Percentiles rank a stretch among this genome's conserved stretches.
Evolutionary conservation across 2,888 invertebrate species (phyloP).

Genomic region (Ennomos fuscantarius): DNA sequence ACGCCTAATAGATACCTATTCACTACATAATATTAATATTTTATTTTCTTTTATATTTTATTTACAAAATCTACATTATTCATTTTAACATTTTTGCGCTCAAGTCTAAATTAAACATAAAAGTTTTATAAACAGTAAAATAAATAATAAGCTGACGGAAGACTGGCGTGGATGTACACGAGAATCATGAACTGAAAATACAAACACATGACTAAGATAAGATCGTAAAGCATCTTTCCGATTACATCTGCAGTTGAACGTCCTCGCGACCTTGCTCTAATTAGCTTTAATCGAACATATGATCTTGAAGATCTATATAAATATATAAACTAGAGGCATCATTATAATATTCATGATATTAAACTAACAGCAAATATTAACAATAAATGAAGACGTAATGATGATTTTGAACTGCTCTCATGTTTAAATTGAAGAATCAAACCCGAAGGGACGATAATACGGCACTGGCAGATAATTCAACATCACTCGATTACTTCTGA

Average conservation of each 20-base stretch:
- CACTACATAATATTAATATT: neutral
- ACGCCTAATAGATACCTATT: no score
- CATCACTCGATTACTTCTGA: constrained; percentile 35
- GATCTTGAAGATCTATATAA: constrained; percentile 14
- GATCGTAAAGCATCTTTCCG: constrained; percentile 34
- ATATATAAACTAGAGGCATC: constrained; percentile 4
- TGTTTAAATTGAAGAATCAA: constrained; percentile 9
- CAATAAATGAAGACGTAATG: constrained; percentile 2
- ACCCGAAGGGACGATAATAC: constrained; percentile 11
- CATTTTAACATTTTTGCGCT: neutral
- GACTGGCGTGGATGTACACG: constrained; percentile 38
- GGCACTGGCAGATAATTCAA: constrained; percentile 15
- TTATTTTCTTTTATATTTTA: neutral
- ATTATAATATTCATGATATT: constrained; percentile 2
- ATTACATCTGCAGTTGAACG: constrained; percentile 28
- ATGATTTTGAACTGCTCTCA: constrained; percentile 7
- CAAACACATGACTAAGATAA: constrained; percentile 35
- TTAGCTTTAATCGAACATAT: constrained; percentile 17
- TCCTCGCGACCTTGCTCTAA: constrained; percentile 31
- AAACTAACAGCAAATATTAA: constrained; percentile 7
- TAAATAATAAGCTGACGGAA: constrained; percentile 37
- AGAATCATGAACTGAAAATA: constrained; percentile 40
- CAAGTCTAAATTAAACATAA: neutral
- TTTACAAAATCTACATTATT: neutral
- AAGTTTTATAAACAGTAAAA: constrained; percentile 38